These are phyloP conservation scores for Pseudeuparius sepicola DNA, from an alignment of 2,888 invertebrate genomes.

Conservation along the genomic window DNA sequence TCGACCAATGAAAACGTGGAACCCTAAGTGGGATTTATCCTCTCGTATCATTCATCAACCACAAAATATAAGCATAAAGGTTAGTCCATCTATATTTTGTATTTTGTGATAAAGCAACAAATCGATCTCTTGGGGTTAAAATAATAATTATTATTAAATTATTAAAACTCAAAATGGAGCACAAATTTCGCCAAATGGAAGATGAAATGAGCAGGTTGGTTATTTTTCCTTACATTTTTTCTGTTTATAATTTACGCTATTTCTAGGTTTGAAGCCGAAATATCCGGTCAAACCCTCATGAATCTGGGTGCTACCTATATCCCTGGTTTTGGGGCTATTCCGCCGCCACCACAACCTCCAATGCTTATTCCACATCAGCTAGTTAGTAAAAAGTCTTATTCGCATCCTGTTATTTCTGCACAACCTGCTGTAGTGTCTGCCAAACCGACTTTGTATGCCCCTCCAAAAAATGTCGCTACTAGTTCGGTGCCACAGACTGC, in stretches of 20 bases:
- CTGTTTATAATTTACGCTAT: no score
- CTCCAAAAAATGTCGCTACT: slow-evolving; percentile 38
- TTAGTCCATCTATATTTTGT: no score
- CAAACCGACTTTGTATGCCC: slow-evolving; percentile 57
- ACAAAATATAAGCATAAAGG: no score
- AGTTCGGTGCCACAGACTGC: slow-evolving; percentile 18
- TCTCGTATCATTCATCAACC: no score
- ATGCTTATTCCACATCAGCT: slow-evolving; percentile 65
- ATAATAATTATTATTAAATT: no score
- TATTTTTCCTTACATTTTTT: slow-evolving; percentile 10
- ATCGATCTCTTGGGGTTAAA: no score
- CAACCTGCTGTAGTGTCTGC: slow-evolving; percentile 59
- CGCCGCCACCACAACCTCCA: slow-evolving; percentile 56
- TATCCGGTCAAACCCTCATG: slow-evolving; percentile 59
- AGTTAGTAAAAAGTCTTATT: slow-evolving; percentile 25
- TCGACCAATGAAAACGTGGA: no score
- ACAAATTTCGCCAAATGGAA: slow-evolving; percentile 72
- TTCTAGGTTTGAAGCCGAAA: slow-evolving; percentile 87
- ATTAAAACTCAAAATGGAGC: no score
- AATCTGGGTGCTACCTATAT: slow-evolving; percentile 44
- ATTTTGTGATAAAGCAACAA: no score
- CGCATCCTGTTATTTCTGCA: slow-evolving; percentile 30
- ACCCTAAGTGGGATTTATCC: no score
- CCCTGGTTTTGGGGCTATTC: slow-evolving; percentile 47
- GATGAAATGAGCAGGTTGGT: slow-evolving; percentile 81